Evolutionary conservation across 2,113 vertebrate genomes (phyloP).

Genomic region (Callionymus lyra): DNA sequence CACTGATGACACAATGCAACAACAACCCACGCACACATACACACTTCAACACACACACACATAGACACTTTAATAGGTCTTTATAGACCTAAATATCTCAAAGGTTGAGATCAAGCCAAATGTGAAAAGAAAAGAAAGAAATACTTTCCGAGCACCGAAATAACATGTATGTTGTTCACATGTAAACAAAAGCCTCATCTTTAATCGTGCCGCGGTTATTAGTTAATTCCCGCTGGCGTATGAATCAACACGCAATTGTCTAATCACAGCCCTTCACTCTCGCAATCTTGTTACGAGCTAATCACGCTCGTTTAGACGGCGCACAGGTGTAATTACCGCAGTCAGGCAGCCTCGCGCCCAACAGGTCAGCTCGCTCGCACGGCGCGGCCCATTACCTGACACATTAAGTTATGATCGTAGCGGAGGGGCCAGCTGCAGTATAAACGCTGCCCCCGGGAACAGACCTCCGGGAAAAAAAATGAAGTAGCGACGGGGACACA

Average conservation of each 20-base stretch:
- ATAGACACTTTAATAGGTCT: no score
- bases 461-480: slow-evolving; percentile 45
- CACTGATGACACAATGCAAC: no score
- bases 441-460: slow-evolving; percentile 42
- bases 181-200: no score
- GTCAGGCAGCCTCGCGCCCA: slow-evolving; percentile 43
- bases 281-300: slow-evolving; percentile 50
- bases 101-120: no score
- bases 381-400: slow-evolving; percentile 41
- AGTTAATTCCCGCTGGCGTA: slow-evolving; percentile 27
- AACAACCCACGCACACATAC: no score
- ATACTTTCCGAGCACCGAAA: no score
- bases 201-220: slow-evolving; percentile 26
- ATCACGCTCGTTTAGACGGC: slow-evolving; percentile 53
- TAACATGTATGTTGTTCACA: no score
- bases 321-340: slow-evolving; percentile 56
- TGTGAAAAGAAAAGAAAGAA: no score
- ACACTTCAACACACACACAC: no score
- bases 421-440: slow-evolving; percentile 51
- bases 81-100: no score
- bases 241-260: slow-evolving; percentile 41
- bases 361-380: slow-evolving; percentile 52
- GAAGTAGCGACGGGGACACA: slow-evolving; percentile 50
- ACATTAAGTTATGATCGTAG: slow-evolving; percentile 60
- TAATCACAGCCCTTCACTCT: slow-evolving; percentile 55